Evolutionary conservation across 2,888 invertebrate species (phyloP), one percentile per base, ranked within the genome.

Genomic region (Phaedon cochleariae): DNA sequence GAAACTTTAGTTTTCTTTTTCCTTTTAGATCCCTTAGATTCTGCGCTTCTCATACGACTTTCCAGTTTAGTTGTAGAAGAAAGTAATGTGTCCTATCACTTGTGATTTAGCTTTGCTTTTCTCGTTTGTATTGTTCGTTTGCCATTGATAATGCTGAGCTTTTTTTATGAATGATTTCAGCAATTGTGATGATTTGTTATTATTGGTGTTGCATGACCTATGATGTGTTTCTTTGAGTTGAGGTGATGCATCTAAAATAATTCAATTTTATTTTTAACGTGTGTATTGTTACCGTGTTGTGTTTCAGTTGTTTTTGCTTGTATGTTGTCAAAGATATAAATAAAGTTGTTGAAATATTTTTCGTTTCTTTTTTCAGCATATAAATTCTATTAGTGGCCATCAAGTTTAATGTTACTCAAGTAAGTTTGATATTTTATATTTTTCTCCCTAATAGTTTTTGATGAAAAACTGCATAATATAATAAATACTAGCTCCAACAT

Each of bases 351-450:
- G 37, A 20, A 21, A 49, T 64, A 53, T 68, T 59, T 58, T 63
- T 46, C 15, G 37, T 52, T 62, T 70, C 68, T 61, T 55, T 73
- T 76, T 75, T 26, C 73, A 76, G 76, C 74, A 73, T 65, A 76
- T 77, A 58, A 73, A 73, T 70, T 74, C 76, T 48, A 77, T 77
- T 62, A 77, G 77, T 66, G 77, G 77, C 53, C 76, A 76, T 67
- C 77, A 77, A 65, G 74, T 77, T 46, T 66, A 29, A 54, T 15
- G 26, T 18, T 45, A 22, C 45, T 26, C 37, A 22, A 57, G 57
- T 57, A 45, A 57, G 57, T 57, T 10, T 41, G 26, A 26, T 26
- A 26, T 26, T 26, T n/a, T n/a, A n/a, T n/a, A n/a, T n/a, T n/a
- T n/a, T n/a, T n/a, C n/a, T 26, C 26, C 26, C 4, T 7, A 5